Evolutionary conservation across 2,797 vertebrate species (phyloP), one percentile per base, ranked within the genome.

Genomic region (Chiloscyllium punctatum): DNA sequence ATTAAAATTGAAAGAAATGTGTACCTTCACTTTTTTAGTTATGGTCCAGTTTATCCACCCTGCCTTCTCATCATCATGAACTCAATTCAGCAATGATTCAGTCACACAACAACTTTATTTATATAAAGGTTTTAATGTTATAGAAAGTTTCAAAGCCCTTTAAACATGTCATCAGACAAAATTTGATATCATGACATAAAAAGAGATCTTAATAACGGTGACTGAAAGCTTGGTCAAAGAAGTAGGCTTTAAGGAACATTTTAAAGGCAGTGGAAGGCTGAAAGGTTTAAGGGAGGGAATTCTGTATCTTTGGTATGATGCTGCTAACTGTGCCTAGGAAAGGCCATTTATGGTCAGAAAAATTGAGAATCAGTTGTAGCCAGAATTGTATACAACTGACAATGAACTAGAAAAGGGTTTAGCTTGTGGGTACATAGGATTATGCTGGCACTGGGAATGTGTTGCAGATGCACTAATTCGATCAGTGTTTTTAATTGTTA

Each of bases 1-100:
- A 68, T 92, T 92, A 37, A 92, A 92, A 37, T 84, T 84, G n/a
- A 8, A 68, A n/a, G 37, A 91, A 91, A 91, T 37, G 23, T 91
- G 18, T 62, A 62, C n/a, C 18, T n/a, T 92, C 6, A 7, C 8
- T 7, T 23, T 23, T n/a, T 92, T n/a, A 27, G 16, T 66, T 92
- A 37, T 16, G 8, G 2, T 92, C 9, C 66, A 37, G 2, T 68
- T 33, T 37, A n/a, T 37, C n/a, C 16, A 30, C 11, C 1, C 27
- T 53, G 48, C 30, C 27, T 48, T 51, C 37, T 51, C 6, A 13
- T 87, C 84, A 51, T 3, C 25, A 51, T 1, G 23, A 87, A 21
- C 18, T 87, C 42, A 7, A 48, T 23, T 25, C 7, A 87, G 27
- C 6, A 86, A 86, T 23, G 42, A 53, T 53, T 87, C 23, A 53